These are phyloP conservation scores for Alexandromys oeconomus DNA, from an alignment of 2,797 vertebrate species.

Conservation along the genomic window DNA sequence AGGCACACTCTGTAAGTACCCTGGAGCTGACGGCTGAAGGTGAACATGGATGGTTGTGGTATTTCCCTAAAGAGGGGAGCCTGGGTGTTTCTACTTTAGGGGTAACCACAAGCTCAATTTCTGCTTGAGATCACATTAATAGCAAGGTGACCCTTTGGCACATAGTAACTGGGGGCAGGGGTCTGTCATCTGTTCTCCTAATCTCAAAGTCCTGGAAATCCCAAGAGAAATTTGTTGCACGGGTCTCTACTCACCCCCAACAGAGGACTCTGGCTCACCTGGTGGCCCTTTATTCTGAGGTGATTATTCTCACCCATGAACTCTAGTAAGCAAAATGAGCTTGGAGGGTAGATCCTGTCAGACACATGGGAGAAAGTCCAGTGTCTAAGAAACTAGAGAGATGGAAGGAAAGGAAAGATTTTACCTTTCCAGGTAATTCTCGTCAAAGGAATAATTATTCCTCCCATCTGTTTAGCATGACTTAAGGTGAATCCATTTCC, in stretches of 20 bases:
- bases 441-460: neutral
- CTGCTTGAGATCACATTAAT: too few species aligned
- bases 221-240: too few species aligned
- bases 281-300: neutral
- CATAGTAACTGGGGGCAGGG: too few species aligned
- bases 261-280: neutral
- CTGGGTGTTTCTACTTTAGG: neutral
- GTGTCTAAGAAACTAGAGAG: neutral
- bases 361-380: neutral
- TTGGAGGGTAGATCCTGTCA: neutral
- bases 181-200: too few species aligned
- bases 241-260: neutral
- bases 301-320: neutral
- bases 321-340: neutral
- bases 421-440: neutral
- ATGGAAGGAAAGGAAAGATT: neutral
- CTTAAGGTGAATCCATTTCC: neutral
- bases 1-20: neutral
- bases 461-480: neutral
- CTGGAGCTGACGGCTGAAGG: neutral
- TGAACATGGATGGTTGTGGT: fast-evolving
- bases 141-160: too few species aligned
- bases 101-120: neutral
- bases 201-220: too few species aligned
- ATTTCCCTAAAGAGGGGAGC: neutral